Base-by-base conservation (phyloP, 2,888 invertebrate genomes). In the Candidula unifasciata region DNA sequence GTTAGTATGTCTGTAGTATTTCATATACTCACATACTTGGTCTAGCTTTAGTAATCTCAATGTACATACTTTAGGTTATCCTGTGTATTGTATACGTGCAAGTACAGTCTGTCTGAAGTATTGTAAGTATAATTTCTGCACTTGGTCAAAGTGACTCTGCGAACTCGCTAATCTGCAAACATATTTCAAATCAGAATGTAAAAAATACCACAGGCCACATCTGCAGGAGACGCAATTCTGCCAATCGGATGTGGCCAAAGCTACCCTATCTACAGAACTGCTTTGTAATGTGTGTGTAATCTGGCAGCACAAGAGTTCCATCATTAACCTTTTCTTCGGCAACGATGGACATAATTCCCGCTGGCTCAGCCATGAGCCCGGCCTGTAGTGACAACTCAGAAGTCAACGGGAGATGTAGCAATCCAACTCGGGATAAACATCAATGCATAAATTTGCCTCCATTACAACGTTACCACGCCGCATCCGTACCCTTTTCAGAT, bases 361-460 rank as follows among this genome's bases (percentile, higher is more conserved):
- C n/a, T 18, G 81, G 81, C 24, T 81, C 73, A 81, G 57, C 81
- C 73, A 73, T 57, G 27, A 52, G 81, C 37, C 68, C 27, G 60
- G 30, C n/a, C 30, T 18, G 27, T 60, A 57, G 73, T 73, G 81
- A 81, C 81, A 81, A 81, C 73, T 33, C 73, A 44, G 27, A 73
- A 81, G 66, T 35, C 57, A 60, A 57, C 35, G 30, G n/a, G 44
- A 81, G 64, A 44, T 73, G 73, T 13, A 24, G 73, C 35, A 73
- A 60, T 81, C 71, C n/a, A 81, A 60, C 35, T 27, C 13, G 52
- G 81, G 81, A 81, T 81, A 73, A 81, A 81, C 73, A 81, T 57
- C 81, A 60, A 81, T 81, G 81, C 73, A 81, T 81, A 81, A 81
- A 81, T 81, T 81, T 81, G 74, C 82, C 64, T 73, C 30, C 60